Base-by-base conservation (phyloP, 2,888 invertebrate species). In the Torymus tubicola region DNA sequence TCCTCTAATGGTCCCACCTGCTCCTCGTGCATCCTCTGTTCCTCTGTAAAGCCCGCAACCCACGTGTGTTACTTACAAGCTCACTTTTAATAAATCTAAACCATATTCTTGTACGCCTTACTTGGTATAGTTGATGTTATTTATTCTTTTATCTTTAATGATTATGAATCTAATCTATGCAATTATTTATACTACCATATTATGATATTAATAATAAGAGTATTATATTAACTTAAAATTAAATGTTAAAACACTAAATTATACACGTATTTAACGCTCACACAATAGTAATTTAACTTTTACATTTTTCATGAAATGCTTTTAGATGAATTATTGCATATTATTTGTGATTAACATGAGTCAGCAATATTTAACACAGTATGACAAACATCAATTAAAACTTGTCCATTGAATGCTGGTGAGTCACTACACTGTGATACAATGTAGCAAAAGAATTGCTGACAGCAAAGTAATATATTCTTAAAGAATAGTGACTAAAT, bases 11-110 rank as follows among this genome's bases (percentile, higher is more conserved):
- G 86, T 81, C 87, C 90, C 88, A 86, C 86, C 85, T 89, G 89
- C 85, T 90, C 90, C 89, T 90, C 87, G 86, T 86, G 86, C 86
- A 86, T 87, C 86, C 85, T 89, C 86, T 87, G 89, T 87, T 90
- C 90, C 86, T 90, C 90, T 90, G 90, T 86, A 90, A 90, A 90
- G 86, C 87, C 88, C 89, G 89, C 86, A 88, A 89, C 88, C 88
- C 88, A 88, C 82, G 85, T 84, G 85, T 87, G 85, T 88, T 87
- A 88, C 83, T 81, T 58, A 42, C 21, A 82, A 82, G 82, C 78
- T 71, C 31, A 81, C n/a, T 71, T 80, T 58, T 69, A 77, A 63
- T n/a, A 61, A 65, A 74, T 74, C 77, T 31, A 67, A 74, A 74
- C 64, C 78, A 65, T 24, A 60, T 74, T 77, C 31, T 65, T 50